A percentile compares a stretch with the other conserved stretches of the same genome.
These are phyloP conservation scores for Drosophila neonasuta DNA, from an alignment of 2,888 invertebrate genomes.

Conservation along the genomic window DNA sequence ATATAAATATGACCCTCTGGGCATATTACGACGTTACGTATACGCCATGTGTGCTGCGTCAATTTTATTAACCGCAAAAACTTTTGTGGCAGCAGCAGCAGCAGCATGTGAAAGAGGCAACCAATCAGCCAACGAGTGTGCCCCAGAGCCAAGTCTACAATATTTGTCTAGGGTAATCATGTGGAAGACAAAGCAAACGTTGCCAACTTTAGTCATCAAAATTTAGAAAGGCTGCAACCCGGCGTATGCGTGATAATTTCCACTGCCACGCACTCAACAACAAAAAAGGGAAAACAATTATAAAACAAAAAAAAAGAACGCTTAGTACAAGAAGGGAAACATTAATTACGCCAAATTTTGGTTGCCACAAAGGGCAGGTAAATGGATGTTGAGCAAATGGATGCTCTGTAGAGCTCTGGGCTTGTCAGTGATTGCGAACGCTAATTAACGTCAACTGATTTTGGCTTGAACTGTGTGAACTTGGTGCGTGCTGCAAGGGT, in stretches of 20 bases:
- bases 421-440: constrained; percentile 51
- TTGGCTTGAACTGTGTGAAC: constrained; percentile 23
- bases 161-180: constrained; percentile 50
- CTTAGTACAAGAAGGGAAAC: constrained; percentile 14
- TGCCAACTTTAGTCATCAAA: constrained; percentile 63
- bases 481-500: constrained; percentile 17
- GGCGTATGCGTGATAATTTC: constrained; percentile 52
- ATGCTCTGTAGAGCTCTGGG: constrained; percentile 12
- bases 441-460: constrained; percentile 52
- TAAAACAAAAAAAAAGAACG: neutral
- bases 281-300: constrained; percentile 10
- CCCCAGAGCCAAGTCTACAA: constrained; percentile 16
- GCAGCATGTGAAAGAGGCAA: constrained; percentile 7
- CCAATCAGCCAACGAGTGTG: constrained; percentile 6
- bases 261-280: constrained; percentile 23
- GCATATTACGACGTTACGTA: constrained; percentile 49
- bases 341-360: constrained; percentile 55
- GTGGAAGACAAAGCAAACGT: constrained; percentile 33
- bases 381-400: constrained; percentile 7
- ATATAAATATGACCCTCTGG: constrained; percentile 58
- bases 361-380: constrained; percentile 15
- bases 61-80: constrained; percentile 68
- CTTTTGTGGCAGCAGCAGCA: constrained; percentile 23
- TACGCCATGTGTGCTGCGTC: constrained; percentile 34
- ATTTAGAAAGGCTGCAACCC: constrained; percentile 31